Base-by-base conservation (phyloP, 2,113 vertebrate species). In the Zapornia atra region DNA sequence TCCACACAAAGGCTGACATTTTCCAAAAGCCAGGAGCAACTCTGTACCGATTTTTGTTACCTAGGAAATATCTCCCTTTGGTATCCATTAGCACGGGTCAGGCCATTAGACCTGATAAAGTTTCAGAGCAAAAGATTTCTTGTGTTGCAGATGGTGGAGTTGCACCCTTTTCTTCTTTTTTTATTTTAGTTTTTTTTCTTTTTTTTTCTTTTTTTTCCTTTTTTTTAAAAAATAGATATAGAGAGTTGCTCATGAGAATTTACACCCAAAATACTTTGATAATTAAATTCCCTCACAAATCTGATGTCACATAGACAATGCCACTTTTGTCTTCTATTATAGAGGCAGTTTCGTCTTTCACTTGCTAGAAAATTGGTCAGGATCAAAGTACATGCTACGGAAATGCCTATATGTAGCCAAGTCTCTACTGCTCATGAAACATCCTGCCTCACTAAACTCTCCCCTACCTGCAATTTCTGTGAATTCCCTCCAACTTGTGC, bases 1-100 rank as follows among this genome's bases (percentile, higher is more conserved):
- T 95, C 46, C n/a, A 91, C 48, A 79, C 79, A 97, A 90, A 82
- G 65, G 61, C 76, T 97, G 96, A 94, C 95, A 97, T 97, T 97
- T 97, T 70, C 44, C 38, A 73, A 90, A 94, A 97, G 76, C 84
- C 91, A 95, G 79, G 51, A 94, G 68, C 73, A 97, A 88, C 54
- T 77, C 65, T 31, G 33, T 42, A 70, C 40, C 8, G 29, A 68
- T 72, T 96, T 94, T 87, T 91, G 76, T 94, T 95, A 69, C 90
- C 82, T 82, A 90, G 76, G 79, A 96, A 94, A 95, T 96, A 60
- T 79, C 50, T 96, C 93, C 93, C 88, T 90, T 88, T 90, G 65
- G 84, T 92, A 70, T 78, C 88, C 66, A 95, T 96, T 97, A 96
- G 51, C 24, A 64, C 31, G 76, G 72, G 40, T 92, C 83, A 94